Conservation (phyloP, 1,140 invertebrate genomes). For the Arctopsyche grandis region DNA sequence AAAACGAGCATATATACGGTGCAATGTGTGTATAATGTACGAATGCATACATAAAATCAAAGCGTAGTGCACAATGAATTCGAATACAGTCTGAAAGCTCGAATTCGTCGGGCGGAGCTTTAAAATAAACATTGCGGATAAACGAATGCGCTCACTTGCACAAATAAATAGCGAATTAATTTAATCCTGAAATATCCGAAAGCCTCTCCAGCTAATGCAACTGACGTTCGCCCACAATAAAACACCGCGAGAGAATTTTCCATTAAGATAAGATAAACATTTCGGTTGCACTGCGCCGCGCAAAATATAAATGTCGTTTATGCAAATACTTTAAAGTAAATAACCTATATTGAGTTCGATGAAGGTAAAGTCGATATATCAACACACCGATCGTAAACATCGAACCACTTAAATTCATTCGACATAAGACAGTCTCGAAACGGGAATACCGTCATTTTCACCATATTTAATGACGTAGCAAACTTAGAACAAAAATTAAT, state of each 20-base stretch:
- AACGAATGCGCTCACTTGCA: conserved; percentile 12
- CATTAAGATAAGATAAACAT: conserved; percentile 34
- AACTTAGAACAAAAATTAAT: too few relatives aligned
- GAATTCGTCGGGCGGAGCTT: not conserved
- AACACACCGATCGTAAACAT: too few relatives aligned
- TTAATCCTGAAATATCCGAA: conserved; percentile 27
- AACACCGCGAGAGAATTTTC: conserved; percentile 18
- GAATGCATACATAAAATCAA: too few relatives aligned
- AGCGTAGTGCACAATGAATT: too few relatives aligned
- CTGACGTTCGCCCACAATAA: conserved; percentile 26
- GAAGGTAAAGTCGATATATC: too few relatives aligned
- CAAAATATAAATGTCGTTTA: not conserved
- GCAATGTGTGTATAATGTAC: too few relatives aligned
- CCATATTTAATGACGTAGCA: too few relatives aligned
- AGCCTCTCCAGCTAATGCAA: conserved; percentile 25
- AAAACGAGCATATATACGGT: too few relatives aligned
- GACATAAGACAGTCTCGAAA: too few relatives aligned
- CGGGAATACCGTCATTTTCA: too few relatives aligned
- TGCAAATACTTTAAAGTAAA: not conserved
- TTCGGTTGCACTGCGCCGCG: not conserved
- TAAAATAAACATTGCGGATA: conserved; percentile 16
- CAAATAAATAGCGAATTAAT: conserved; percentile 20
- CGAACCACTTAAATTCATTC: too few relatives aligned
- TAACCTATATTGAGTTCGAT: too few relatives aligned
- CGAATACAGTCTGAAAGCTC: not conserved